A percentile compares a stretch with the other conserved stretches of the same genome.
These are phyloP conservation scores for Trididemnum clinides DNA, from an alignment of 23 tunicate species.

Conservation along the genomic window DNA sequence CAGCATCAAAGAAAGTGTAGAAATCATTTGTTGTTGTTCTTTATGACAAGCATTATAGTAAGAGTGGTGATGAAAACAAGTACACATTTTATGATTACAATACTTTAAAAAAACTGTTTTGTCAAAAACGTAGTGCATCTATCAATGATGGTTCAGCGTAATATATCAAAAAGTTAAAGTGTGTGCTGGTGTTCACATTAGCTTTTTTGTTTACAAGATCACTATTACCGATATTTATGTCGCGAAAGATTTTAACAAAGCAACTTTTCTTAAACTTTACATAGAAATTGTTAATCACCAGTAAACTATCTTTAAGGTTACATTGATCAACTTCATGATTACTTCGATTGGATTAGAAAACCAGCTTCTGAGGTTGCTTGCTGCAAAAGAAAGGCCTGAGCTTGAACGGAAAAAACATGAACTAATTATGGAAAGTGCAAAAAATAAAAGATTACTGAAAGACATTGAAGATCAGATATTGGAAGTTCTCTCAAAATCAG, in stretches of 20 bases:
- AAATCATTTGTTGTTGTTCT: too few relatives aligned
- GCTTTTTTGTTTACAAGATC: not conserved
- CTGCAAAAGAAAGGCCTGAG: conserved; percentile 92
- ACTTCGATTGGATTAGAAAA: conserved; percentile 84
- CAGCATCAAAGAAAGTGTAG: too few relatives aligned
- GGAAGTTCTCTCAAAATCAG: conserved; percentile 73
- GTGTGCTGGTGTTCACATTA: not conserved
- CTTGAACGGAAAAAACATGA: conserved; percentile 76
- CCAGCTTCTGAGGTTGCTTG: conserved; percentile 77
- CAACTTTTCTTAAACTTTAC: not conserved
- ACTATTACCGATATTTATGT: too few relatives aligned
- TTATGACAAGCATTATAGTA: too few relatives aligned
- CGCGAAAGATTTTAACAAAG: too few relatives aligned
- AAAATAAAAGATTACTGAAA: conserved; percentile 76
- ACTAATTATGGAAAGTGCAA: conserved; percentile 84
- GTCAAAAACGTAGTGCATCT: too few relatives aligned
- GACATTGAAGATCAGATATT: conserved; percentile 84
- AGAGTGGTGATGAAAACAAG: too few relatives aligned
- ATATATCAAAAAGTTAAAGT: too few relatives aligned
- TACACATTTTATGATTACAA: too few relatives aligned
- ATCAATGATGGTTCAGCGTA: too few relatives aligned
- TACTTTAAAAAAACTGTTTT: too few relatives aligned
- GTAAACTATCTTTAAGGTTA: conserved; percentile 55
- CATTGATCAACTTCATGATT: conserved; percentile 88
- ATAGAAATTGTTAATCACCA: not conserved